Percentiles rank a stretch among this genome's conserved stretches.
Conservation (phyloP, 2,797 vertebrate species). For the Decapterus maruadsi region DNA sequence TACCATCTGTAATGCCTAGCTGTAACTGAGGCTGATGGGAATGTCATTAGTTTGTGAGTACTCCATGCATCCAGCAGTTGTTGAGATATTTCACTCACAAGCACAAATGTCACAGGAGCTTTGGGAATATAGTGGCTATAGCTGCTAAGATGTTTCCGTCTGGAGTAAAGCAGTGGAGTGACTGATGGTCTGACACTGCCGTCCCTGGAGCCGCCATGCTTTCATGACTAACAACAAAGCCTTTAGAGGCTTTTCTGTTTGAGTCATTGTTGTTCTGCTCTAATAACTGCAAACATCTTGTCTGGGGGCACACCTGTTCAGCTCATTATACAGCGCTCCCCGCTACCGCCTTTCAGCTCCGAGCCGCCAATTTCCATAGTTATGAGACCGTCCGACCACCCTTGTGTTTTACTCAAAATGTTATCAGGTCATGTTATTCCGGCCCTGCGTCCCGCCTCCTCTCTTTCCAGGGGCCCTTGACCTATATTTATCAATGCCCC, state of each 20-base stretch:
- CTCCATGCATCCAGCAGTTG: background rate
- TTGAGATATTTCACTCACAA: background rate
- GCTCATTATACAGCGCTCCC: slow-evolving; percentile 22
- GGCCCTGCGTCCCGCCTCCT: slow-evolving; percentile 31
- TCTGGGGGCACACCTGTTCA: slow-evolving; percentile 42
- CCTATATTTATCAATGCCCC: slow-evolving; percentile 73
- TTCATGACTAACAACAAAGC: background rate
- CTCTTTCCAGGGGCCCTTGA: slow-evolving; percentile 66
- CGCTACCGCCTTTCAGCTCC: slow-evolving; percentile 10
- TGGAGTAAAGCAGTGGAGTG: background rate
- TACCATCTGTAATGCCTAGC: no score
- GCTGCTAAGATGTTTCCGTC: background rate
- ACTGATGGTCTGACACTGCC: background rate
- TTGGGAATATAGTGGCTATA: no score
- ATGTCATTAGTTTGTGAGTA: background rate
- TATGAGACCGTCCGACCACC: slow-evolving; percentile 35
- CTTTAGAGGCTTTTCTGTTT: background rate
- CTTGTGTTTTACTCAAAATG: slow-evolving; percentile 29
- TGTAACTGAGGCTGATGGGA: background rate
- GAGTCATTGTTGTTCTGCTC: background rate
- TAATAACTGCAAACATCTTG: background rate
- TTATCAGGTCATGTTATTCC: slow-evolving; percentile 36
- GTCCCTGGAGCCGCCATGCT: background rate
- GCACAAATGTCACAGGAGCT: background rate
- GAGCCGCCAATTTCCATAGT: slow-evolving; percentile 10